A percentile compares a stretch with the other conserved stretches of the same genome.
Conservation (phyloP, 2,797 vertebrate species). For the Lophura swinhoii region DNA sequence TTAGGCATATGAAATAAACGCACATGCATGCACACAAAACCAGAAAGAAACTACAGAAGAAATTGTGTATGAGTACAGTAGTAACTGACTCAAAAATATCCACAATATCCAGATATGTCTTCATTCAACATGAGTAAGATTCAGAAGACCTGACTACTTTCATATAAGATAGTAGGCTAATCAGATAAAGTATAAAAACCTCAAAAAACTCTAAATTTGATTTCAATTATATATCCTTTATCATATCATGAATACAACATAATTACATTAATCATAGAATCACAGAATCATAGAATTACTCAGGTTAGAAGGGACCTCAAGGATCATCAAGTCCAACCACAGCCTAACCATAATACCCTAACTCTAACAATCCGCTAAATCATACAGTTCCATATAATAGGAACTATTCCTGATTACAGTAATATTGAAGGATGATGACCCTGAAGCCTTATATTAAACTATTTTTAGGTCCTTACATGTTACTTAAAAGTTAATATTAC, state of each 20-base stretch:
- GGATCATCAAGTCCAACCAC: too few relatives aligned
- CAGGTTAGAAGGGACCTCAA: too few relatives aligned
- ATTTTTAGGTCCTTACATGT: not conserved
- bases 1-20: not conserved
- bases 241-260: not conserved
- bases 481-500: not conserved
- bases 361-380: too few relatives aligned
- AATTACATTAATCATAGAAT: not conserved
- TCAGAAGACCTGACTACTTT: not conserved
- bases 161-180: too few relatives aligned
- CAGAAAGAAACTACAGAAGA: not conserved
- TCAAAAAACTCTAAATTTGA: not conserved
- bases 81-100: not conserved
- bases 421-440: not conserved
- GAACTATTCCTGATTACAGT: not conserved
- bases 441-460: not conserved
- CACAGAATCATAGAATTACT: too few relatives aligned
- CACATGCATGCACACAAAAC: not conserved
- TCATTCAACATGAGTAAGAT: not conserved
- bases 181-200: too few relatives aligned
- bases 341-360: too few relatives aligned
- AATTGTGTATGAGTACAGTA: not conserved
- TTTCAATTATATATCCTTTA: not conserved
- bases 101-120: too few relatives aligned
- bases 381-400: not conserved